These are phyloP conservation scores for Cephus nigrinus DNA, from an alignment of 2,888 invertebrate genomes.

Conservation along the genomic window DNA sequence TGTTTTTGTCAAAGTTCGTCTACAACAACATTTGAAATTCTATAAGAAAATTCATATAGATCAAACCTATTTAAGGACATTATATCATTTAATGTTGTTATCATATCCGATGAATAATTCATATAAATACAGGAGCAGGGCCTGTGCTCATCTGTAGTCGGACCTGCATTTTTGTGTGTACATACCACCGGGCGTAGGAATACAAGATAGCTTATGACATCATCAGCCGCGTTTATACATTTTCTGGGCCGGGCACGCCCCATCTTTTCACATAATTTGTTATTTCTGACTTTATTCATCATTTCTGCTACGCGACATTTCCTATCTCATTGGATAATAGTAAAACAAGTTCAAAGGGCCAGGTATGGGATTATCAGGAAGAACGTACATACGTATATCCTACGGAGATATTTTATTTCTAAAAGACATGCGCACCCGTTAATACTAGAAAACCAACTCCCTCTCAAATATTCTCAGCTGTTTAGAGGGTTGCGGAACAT, in stretches of 20 bases:
- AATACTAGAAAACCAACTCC: background rate
- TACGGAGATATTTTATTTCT: background rate
- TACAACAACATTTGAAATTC: background rate
- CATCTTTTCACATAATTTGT: slow-evolving; percentile 40
- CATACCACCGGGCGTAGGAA: slow-evolving; percentile 52
- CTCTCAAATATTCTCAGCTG: background rate
- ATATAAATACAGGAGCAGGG: background rate
- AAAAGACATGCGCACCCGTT: background rate
- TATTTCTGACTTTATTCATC: slow-evolving; percentile 17
- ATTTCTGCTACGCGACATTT: background rate
- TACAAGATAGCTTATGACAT: slow-evolving; percentile 59
- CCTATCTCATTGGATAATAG: background rate
- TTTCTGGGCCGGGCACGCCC: slow-evolving; percentile 60
- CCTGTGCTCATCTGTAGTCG: background rate
- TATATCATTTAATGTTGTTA: background rate
- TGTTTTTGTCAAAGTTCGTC: background rate
- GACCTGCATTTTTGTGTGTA: slow-evolving; percentile 29
- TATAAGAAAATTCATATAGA: background rate
- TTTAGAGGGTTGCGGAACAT: background rate
- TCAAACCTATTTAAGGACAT: background rate
- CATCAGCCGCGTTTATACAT: slow-evolving; percentile 57
- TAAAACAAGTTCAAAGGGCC: background rate
- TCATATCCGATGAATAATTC: background rate
- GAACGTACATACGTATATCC: background rate
- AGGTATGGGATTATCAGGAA: background rate